A percentile compares a stretch with the other conserved stretches of the same genome.
These are phyloP conservation scores for Sphaerophoria rueppellii DNA, from an alignment of 2,888 invertebrate genomes.

Conservation along the genomic window DNA sequence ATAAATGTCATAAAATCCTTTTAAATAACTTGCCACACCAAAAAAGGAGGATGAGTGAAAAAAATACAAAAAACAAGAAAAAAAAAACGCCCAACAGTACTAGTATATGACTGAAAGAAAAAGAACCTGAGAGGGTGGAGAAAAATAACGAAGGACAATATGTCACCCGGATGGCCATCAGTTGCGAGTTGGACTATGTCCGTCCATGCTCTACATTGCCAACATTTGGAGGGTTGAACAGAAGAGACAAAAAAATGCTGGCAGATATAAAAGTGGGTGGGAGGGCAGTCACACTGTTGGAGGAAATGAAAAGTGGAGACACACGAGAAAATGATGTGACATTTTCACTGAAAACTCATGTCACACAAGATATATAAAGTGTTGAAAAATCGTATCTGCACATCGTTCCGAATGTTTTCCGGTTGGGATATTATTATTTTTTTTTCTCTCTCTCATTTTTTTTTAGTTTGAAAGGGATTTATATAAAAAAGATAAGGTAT, in stretches of 20 bases:
- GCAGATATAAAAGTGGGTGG: no score
- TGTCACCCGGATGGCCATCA: slow-evolving; percentile 73
- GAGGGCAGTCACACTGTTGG: no score
- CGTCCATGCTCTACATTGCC: slow-evolving; percentile 65
- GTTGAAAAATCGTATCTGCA: slow-evolving; percentile 74
- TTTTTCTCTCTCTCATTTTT: slow-evolving; percentile 14
- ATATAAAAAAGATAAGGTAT: slow-evolving; percentile 32
- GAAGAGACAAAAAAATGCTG: background rate
- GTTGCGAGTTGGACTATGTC: slow-evolving; percentile 69
- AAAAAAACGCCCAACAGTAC: no score
- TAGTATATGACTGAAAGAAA: background rate
- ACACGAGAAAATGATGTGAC: slow-evolving; percentile 70
- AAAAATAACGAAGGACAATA: slow-evolving; percentile 70
- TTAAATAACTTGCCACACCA: slow-evolving; percentile 65
- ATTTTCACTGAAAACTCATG: slow-evolving; percentile 74
- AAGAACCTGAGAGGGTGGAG: slow-evolving; percentile 18
- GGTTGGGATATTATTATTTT: slow-evolving; percentile 64
- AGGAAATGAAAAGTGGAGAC: slow-evolving; percentile 32
- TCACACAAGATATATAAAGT: slow-evolving; percentile 74
- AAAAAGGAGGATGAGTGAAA: slow-evolving; percentile 47
- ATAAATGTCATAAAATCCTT: slow-evolving; percentile 74
- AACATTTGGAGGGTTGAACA: slow-evolving; percentile 32
- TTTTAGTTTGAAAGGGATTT: slow-evolving; percentile 11
- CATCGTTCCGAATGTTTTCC: slow-evolving; percentile 74
- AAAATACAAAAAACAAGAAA: background rate